phyloP scores from a whole-genome alignment of 2,113 vertebrate genomes.

The Oryctolagus cuniculus region mOryCun1.1 NC_091438.1:90105501-90106000 shows the following conservation, averaged over 20 bases:
- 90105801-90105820: neutral
- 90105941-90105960: neutral
- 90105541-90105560: neutral
- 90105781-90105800: neutral
- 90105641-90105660: neutral
- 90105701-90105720: neutral
- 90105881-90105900: neutral
- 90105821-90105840: neutral
- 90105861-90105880: neutral
- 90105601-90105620: neutral
- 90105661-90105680: neutral
- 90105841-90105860: neutral
- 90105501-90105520: neutral
- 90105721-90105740: neutral
- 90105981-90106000: neutral
- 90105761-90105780: neutral
- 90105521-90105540: neutral
- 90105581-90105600: neutral
- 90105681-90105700: neutral
- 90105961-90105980: neutral
- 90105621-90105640: neutral
- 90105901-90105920: neutral
- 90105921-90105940: neutral
- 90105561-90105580: neutral
- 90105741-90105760: neutral